phyloP scores from a whole-genome alignment of 1,140 invertebrate species.

The Trichoplusia ni region DNA sequence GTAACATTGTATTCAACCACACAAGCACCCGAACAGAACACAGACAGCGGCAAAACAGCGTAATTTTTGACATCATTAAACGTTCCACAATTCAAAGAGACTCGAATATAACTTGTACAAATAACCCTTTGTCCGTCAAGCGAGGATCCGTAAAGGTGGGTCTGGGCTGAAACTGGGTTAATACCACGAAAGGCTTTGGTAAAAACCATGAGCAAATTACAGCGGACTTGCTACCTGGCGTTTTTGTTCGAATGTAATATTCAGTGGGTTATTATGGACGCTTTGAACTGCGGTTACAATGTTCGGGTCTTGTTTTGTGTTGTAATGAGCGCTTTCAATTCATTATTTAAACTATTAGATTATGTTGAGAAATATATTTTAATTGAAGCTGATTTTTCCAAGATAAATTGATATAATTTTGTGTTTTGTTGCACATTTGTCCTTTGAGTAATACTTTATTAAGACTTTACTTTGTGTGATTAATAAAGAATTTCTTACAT shows the following conservation, averaged over 20 bases:
- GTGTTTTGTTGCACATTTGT: too few relatives aligned
- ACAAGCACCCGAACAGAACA: not conserved
- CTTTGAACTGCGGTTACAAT: not conserved
- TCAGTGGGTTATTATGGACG: too few relatives aligned
- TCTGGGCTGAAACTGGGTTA: conserved; percentile 18
- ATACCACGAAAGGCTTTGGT: conserved; percentile 6
- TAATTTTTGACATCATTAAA: conserved; percentile 13
- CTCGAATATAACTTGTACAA: too few relatives aligned
- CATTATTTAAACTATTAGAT: too few relatives aligned
- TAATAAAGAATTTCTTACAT: too few relatives aligned
- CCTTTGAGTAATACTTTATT: too few relatives aligned
- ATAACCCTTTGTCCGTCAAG: conserved; percentile 10
- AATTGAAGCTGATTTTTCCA: too few relatives aligned
- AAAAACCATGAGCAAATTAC: conserved; percentile 17
- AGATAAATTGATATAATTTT: too few relatives aligned
- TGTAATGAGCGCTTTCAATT: too few relatives aligned
- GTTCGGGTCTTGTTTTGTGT: too few relatives aligned
- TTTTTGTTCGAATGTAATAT: conserved; percentile 24
- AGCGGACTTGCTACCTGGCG: not conserved
- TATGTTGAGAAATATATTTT: too few relatives aligned
- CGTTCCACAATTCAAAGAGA: not conserved
- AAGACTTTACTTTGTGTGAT: too few relatives aligned
- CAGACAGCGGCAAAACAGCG: not conserved
- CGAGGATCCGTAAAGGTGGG: not conserved
- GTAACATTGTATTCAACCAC: not conserved